Evolutionary conservation across 2,113 vertebrate genomes (phyloP), one percentile per base, ranked within the genome.

Genomic region (Eulacestoma nigropectus): DNA sequence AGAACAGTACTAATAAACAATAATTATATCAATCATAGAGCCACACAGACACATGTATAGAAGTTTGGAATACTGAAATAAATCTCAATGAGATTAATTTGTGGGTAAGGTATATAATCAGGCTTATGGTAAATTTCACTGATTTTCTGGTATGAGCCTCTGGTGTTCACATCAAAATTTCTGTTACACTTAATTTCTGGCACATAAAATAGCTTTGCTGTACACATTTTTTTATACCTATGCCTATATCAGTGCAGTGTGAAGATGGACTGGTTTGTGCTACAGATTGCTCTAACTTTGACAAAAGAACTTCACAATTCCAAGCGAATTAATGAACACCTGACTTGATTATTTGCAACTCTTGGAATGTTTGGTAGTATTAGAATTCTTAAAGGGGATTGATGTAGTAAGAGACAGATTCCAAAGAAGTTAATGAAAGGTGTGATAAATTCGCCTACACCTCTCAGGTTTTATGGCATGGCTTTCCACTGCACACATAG

Each of bases 11-110:
- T 75, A 85, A 89, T 67, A 90, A 95, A 90, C 76, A 92, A 62
- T 95, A 92, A 92, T 95, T 92, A 92, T 57, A 81, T 81, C 27
- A 74, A 89, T 90, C 93, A 81, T 60, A 78, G 77, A 89, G 49
- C 29, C 41, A 72, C 49, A 75, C 13, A 77, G 75, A 68, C 55
- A 74, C 37, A 50, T 57, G 27, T 56, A 41, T 76, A 44, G 62
- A 95, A 88, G 76, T 88, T 86, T 81, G 64, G 46, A 89, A 78
- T 70, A 41, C 37, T 84, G 62, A 90, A 92, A 59, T 70, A 93
- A 91, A 89, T 91, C 77, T 93, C 44, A 84, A 35, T 53, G 52
- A 84, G 44, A 89, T 75, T 86, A 84, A 90, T 95, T 86, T 92
- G 60, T 81, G 73, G 47, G 30, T 83, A 88, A 90, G 56, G 19